A percentile compares a stretch with the other conserved stretches of the same genome.
These are phyloP conservation scores for Momotus momota DNA, from an alignment of 2,797 vertebrate species.

Conservation along the genomic window DNA sequence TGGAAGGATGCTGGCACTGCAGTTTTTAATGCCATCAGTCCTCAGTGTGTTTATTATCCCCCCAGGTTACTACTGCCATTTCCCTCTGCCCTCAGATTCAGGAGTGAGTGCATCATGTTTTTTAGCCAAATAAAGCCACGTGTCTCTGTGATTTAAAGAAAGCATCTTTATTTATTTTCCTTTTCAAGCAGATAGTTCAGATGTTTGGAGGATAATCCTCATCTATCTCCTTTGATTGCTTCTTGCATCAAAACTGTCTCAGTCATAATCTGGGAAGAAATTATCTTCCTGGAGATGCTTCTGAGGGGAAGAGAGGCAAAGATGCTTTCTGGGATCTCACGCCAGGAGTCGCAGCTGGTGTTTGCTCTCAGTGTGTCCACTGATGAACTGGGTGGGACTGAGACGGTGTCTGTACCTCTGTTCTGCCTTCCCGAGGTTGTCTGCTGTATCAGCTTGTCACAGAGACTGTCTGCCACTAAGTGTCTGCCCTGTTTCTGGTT, in stretches of 20 bases:
- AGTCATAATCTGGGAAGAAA: background rate
- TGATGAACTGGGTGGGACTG: background rate
- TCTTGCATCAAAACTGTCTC: background rate
- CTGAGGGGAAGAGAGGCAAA: background rate
- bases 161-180: slow-evolving; percentile 1
- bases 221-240: background rate
- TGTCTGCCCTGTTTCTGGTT: background rate
- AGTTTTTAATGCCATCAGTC: background rate
- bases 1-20: background rate
- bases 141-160: background rate
- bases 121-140: background rate
- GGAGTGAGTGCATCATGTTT: fast-evolving
- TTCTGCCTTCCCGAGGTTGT: background rate
- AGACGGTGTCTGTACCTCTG: background rate
- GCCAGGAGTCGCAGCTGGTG: background rate
- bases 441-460: fast-evolving
- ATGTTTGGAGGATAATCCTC: background rate
- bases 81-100: background rate
- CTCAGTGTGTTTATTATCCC: background rate
- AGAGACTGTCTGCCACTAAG: background rate
- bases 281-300: background rate
- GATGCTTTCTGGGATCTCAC: background rate
- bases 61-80: background rate
- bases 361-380: fast-evolving
- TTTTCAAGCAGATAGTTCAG: background rate